Base-by-base conservation (phyloP, 2,888 invertebrate genomes). In the Neuroscelio doddi region DNA sequence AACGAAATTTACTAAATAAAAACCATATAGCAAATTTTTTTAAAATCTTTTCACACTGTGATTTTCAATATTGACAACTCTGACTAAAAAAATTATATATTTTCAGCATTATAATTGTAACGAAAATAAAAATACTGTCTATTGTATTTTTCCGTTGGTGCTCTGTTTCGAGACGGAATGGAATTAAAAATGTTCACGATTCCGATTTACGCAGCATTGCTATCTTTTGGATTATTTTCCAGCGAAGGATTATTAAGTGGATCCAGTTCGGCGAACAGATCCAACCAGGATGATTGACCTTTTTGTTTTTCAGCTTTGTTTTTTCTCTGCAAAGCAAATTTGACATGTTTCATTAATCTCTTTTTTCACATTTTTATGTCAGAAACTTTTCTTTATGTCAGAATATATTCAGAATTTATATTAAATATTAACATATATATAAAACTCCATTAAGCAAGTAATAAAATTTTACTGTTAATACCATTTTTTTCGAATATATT, bases 231-330 rank as follows among this genome's bases (percentile, higher is more conserved):
- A 16, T 80, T 69, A 66, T 72, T 80, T 42, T 84, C 83, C 70
- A 81, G 77, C 72, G 95, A 93, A 32, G 95, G 94, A 86, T 96
- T 95, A 8, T 95, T 90, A 27, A 97, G 86, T 0, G 97, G 97
- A 86, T 97, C 97, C 57, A 97, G 85, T 84, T 97, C 97, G 30
- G 96, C 94, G 86, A 97, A 97, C 50, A 97, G 86, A 84, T 94
- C 94, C 80, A 95, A 91, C 97, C 97, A 97, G 1, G 87, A 78
- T n/a, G 38, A 58, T 64, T 88, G 89, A 72, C 87, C 89, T 70
- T 88, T 87, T 30, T 86, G 85, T 61, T 83, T 78, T 9, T 74
- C 75, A 64, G 76, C 68, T 45, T 77, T 69, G 38, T 47, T 69
- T 45, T 75, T 79, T 62, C 77, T 77, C 77, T 78, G 56, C 2